Conservation (phyloP, 2,113 vertebrate species). For the Raphicerus campestris region DNA sequence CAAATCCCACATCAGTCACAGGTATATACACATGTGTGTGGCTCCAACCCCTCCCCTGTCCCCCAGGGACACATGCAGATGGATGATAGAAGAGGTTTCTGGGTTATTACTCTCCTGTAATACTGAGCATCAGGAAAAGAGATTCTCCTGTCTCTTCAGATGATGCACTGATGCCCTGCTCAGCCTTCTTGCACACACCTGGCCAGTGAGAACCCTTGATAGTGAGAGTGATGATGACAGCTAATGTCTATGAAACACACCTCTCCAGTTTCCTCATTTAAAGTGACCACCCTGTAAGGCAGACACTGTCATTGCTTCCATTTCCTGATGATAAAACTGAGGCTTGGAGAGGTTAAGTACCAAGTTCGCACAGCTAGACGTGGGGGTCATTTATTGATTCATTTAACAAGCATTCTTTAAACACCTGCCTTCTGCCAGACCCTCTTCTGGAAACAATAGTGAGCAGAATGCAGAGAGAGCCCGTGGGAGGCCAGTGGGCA, state of each 20-base stretch:
- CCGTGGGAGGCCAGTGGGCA: not conserved
- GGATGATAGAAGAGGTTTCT: not conserved
- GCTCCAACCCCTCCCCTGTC: not conserved
- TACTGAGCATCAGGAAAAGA: not conserved
- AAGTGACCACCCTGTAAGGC: not conserved
- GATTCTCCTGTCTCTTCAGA: not conserved
- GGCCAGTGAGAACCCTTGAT: not conserved
- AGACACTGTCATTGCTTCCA: not conserved
- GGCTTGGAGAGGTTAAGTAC: not conserved
- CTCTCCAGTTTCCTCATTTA: not conserved
- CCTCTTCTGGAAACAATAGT: not conserved
- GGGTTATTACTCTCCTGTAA: not conserved
- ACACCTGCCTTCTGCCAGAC: not conserved
- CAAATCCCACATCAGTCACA: not conserved
- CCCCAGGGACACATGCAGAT: not conserved
- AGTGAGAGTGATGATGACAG: rapidly evolving
- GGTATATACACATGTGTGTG: rapidly evolving
- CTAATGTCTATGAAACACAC: not conserved
- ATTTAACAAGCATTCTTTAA: not conserved
- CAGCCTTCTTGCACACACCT: not conserved
- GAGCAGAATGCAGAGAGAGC: not conserved
- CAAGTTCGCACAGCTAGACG: not conserved
- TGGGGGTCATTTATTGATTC: not conserved
- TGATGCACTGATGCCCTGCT: not conserved
- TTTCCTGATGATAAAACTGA: not conserved